Evolutionary conservation across 2,888 invertebrate genomes (phyloP).

Genomic region (Hirtodrosophila alboralis): DNA sequence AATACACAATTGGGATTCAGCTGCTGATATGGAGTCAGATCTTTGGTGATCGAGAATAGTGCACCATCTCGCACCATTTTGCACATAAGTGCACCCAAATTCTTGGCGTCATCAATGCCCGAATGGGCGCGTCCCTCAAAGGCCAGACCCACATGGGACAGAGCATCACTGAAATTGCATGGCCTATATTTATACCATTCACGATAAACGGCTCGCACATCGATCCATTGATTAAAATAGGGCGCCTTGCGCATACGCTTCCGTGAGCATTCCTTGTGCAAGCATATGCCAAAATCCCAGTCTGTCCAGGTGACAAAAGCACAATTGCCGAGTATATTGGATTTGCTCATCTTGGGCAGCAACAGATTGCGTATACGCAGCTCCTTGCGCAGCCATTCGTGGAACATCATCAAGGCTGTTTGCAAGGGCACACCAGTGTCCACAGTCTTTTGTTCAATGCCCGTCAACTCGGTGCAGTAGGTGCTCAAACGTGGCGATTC

Average conservation of each 20-base stretch:
- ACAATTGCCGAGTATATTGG: slow-evolving; percentile 84
- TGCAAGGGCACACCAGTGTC: slow-evolving; percentile 85
- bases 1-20: slow-evolving; percentile 81
- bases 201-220: slow-evolving; percentile 85
- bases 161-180: slow-evolving; percentile 84
- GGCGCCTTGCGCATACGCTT: slow-evolving; percentile 85
- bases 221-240: slow-evolving; percentile 86
- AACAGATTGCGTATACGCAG: slow-evolving; percentile 78
- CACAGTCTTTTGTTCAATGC: slow-evolving; percentile 86
- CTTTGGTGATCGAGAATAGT: slow-evolving; percentile 85
- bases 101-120: slow-evolving; percentile 87
- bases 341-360: slow-evolving; percentile 84
- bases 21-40: slow-evolving; percentile 82
- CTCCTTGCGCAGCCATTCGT: slow-evolving; percentile 85
- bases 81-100: slow-evolving; percentile 86
- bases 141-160: slow-evolving; percentile 85
- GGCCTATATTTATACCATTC: slow-evolving; percentile 86
- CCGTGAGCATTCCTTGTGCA: slow-evolving; percentile 86
- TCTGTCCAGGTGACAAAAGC: slow-evolving; percentile 87
- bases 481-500: slow-evolving; percentile 86
- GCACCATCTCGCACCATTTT: slow-evolving; percentile 86
- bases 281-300: slow-evolving; percentile 87
- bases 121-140: slow-evolving; percentile 87
- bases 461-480: slow-evolving; percentile 86
- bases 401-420: slow-evolving; percentile 85